These are phyloP conservation scores for Gymnorhina tibicen DNA, from an alignment of 2,113 vertebrate genomes.

Conservation along the genomic window DNA sequence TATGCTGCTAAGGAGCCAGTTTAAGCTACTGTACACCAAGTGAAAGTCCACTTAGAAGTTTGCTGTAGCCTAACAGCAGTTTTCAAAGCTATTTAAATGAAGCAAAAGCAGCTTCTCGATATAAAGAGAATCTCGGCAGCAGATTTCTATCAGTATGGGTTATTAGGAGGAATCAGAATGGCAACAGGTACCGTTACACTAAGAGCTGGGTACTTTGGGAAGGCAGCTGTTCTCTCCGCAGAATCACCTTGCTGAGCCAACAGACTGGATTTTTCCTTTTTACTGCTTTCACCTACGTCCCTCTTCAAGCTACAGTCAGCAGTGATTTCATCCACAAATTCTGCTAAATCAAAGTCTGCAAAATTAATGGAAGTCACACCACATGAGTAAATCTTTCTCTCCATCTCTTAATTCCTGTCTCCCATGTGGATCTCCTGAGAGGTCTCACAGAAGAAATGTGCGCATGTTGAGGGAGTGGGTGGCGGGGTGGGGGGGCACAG, in stretches of 20 bases:
- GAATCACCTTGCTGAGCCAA: neutral
- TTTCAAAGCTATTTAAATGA: neutral
- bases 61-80: neutral
- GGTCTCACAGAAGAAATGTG: rapidly evolving
- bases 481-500: rapidly evolving
- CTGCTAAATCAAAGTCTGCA: neutral
- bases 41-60: neutral
- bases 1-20: neutral
- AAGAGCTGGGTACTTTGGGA: neutral
- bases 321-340: neutral
- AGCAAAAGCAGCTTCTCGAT: neutral
- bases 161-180: neutral
- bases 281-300: neutral
- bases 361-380: neutral
- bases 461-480: rapidly evolving
- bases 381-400: neutral
- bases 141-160: neutral
- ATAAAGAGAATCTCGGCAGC: neutral
- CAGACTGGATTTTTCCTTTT: neutral
- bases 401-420: neutral
- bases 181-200: neutral
- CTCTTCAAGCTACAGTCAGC: neutral
- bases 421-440: neutral
- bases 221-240: neutral
- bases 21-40: neutral